Conservation (phyloP, 1,140 invertebrate genomes). For the Psix sp. region DNA sequence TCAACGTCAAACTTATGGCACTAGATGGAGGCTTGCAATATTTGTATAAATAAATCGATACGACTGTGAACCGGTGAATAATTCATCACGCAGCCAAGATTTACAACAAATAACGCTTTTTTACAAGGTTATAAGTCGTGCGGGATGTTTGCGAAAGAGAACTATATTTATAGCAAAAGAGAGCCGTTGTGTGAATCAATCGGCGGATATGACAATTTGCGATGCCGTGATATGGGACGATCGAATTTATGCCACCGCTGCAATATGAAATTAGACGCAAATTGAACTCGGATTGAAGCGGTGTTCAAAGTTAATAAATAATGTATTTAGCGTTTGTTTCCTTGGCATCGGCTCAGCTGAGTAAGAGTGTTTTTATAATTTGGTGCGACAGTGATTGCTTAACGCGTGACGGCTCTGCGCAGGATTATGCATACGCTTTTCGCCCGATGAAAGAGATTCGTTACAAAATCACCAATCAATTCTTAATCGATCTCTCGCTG, state of each 20-base stretch:
- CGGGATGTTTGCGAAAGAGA: conserved; percentile 15
- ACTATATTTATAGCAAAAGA: conserved; percentile 12
- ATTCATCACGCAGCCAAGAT: conserved; percentile 35
- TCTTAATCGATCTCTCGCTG: conserved; percentile 15
- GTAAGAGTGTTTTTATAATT: conserved; percentile 32
- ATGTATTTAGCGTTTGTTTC: conserved; percentile 34
- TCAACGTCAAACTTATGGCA: conserved; percentile 46
- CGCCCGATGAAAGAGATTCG: conserved; percentile 12
- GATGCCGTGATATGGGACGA: conserved; percentile 21
- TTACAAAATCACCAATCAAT: conserved; percentile 19
- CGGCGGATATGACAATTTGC: conserved; percentile 42
- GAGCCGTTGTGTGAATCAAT: conserved; percentile 18
- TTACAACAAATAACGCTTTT: conserved; percentile 44
- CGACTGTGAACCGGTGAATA: conserved; percentile 27
- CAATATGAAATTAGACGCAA: conserved; percentile 23
- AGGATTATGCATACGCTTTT: conserved; percentile 12
- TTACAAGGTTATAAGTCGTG: conserved; percentile 34
- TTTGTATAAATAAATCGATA: conserved; percentile 49
- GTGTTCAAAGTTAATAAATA: conserved; percentile 33
- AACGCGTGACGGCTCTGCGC: conserved; percentile 7
- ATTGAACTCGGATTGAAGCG: conserved; percentile 1
- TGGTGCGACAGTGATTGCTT: conserved; percentile 28
- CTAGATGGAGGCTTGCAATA: conserved; percentile 39
- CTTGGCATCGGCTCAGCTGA: conserved; percentile 1
- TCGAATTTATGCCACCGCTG: conserved; percentile 36